Conservation (phyloP, 2,797 vertebrate species). For the Babyrousa celebensis region DNA sequence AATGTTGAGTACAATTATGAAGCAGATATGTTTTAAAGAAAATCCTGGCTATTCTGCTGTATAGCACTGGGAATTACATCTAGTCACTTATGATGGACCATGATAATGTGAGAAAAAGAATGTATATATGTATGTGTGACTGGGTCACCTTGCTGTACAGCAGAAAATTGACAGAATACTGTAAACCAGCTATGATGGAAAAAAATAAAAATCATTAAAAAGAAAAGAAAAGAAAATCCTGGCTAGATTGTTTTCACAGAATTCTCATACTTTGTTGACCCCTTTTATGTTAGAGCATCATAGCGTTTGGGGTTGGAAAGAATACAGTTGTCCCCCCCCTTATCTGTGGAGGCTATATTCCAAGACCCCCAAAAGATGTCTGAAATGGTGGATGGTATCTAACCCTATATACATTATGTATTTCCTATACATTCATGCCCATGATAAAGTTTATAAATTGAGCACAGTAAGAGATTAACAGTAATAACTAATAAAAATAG, state of each 20-base stretch:
- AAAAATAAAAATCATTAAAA: too few relatives aligned
- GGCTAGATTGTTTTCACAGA: background rate
- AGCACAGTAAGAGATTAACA: background rate
- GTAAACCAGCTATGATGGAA: too few relatives aligned
- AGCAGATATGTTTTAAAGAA: conserved; percentile 29
- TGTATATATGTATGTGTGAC: too few relatives aligned
- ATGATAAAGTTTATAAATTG: background rate
- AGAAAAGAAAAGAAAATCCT: background rate
- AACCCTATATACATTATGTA: background rate
- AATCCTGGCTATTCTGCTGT: background rate
- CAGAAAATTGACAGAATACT: too few relatives aligned
- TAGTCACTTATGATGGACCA: too few relatives aligned
- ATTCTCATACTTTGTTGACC: background rate
- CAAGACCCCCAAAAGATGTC: background rate
- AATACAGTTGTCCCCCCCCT: background rate
- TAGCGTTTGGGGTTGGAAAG: background rate
- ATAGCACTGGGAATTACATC: too few relatives aligned
- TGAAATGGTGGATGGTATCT: background rate
- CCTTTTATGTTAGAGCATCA: background rate
- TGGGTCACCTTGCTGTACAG: too few relatives aligned
- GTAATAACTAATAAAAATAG: background rate
- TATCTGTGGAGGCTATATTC: background rate
- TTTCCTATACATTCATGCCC: background rate
- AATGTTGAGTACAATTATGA: conserved; percentile 28
- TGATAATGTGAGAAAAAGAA: too few relatives aligned